These are phyloP conservation scores for Mormyrus iriodes DNA, from an alignment of 2,113 vertebrate species.

Conservation along the genomic window DNA sequence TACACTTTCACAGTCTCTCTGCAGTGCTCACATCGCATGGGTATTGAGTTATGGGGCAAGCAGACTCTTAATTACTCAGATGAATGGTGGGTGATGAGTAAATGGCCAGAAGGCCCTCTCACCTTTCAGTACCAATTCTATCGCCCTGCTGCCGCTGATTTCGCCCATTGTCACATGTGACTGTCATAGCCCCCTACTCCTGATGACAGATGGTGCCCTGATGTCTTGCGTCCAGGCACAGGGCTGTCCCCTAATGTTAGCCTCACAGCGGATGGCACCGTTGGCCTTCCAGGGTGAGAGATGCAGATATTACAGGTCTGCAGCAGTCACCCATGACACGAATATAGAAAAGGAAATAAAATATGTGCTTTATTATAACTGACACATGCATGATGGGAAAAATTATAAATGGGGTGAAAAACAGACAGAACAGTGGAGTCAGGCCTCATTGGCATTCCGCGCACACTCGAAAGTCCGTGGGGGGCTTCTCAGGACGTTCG, in stretches of 20 bases:
- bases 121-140: background rate
- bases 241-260: background rate
- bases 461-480: background rate
- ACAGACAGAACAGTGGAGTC: background rate
- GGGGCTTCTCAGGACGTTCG: background rate
- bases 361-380: slow-evolving; percentile 3
- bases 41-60: background rate
- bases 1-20: background rate
- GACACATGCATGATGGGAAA: slow-evolving; percentile 11
- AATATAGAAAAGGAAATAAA: slow-evolving; percentile 8
- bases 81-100: background rate
- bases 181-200: background rate
- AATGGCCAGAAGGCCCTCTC: background rate
- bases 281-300: background rate
- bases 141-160: background rate
- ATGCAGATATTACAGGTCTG: background rate
- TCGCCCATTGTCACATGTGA: background rate
- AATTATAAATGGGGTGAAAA: slow-evolving; percentile 1
- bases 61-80: background rate
- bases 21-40: background rate
- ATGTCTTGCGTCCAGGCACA: background rate
- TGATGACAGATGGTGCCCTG: background rate
- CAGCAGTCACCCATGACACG: background rate
- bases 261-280: background rate
- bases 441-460: background rate